Evolutionary conservation across 2,888 invertebrate genomes (phyloP), one percentile per base, ranked within the genome.

Genomic region (Tribolium freemani): DNA sequence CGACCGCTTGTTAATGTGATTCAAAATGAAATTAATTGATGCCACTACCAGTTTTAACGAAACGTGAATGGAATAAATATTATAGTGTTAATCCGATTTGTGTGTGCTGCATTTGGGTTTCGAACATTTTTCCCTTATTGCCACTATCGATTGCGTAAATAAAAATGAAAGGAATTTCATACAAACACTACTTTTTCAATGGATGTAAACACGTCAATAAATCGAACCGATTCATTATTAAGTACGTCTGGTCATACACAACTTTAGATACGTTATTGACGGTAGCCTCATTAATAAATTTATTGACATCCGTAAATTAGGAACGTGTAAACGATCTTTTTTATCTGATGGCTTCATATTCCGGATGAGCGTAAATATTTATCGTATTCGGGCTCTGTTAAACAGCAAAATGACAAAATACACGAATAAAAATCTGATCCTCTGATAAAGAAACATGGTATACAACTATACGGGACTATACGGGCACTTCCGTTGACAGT

Each of bases 11-110:
- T 61, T 70, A 63, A 70, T 70, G 69, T 56, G 69, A 48, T 63
- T 63, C 56, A 54, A 63, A 70, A 70, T 56, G 69, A 70, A 70
- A 70, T 70, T 61, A 70, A 70, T 63, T 70, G 69, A 70, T 70
- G 69, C 69, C 63, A 63, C 63, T 70, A 63, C 69, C 69, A 70
- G 69, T 70, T 70, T 70, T 70, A 61, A 70, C 61, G 38, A 63
- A 63, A 70, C 69, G 69, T 70, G 69, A 61, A 21, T 13, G 13
- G 69, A 70, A 70, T 70, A 63, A 70, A 63, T 68, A 20, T 38
- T 13, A 30, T 50, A 48, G 26, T 11, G 58, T 44, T 44, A 16
- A 13, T 11, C 57, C 13, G 13, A 53, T 53, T 53, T 16, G 26
- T 11, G 45, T 60, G 48, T 8, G 20, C 9, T 58, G 58, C 13